Conservation (phyloP, 2,113 vertebrate species). For the Orthonyx spaldingii region DNA sequence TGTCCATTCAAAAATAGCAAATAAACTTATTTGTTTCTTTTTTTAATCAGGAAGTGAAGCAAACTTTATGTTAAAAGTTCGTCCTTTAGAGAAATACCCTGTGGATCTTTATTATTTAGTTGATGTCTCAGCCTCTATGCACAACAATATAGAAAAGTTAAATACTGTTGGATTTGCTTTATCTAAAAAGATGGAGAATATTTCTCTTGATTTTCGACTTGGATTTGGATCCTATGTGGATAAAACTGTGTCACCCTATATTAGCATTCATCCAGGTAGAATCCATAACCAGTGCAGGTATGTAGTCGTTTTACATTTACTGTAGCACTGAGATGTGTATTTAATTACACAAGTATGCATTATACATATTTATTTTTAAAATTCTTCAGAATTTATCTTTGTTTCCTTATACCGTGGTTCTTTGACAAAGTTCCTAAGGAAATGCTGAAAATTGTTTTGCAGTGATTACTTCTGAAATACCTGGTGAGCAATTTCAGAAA, state of each 20-base stretch:
- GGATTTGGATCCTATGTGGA: conserved; percentile 98
- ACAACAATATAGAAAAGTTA: conserved; percentile 90
- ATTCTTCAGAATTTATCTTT: not conserved
- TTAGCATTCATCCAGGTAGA: conserved; percentile 92
- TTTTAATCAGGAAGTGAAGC: conserved; percentile 81
- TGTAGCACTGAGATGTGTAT: not conserved
- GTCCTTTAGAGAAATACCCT: conserved; percentile 87
- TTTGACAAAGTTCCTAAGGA: not conserved
- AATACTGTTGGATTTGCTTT: conserved; percentile 89
- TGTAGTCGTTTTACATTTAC: not conserved
- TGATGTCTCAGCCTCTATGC: conserved; percentile 96
- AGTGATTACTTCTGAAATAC: not conserved
- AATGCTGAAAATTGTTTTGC: not conserved
- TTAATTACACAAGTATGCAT: not conserved
- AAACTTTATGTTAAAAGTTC: conserved; percentile 85
- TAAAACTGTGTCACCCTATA: conserved; percentile 95
- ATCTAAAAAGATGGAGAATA: conserved; percentile 86
- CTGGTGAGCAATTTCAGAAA: not conserved
- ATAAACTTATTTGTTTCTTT: conserved; percentile 10
- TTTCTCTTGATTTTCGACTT: conserved; percentile 89
- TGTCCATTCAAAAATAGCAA: not conserved
- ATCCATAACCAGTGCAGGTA: conserved; percentile 96
- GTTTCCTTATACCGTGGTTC: not conserved
- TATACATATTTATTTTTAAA: not conserved
- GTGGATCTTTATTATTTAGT: conserved; percentile 97